Base-by-base conservation (phyloP, 2,113 vertebrate genomes). In the Tinamus guttatus region DNA sequence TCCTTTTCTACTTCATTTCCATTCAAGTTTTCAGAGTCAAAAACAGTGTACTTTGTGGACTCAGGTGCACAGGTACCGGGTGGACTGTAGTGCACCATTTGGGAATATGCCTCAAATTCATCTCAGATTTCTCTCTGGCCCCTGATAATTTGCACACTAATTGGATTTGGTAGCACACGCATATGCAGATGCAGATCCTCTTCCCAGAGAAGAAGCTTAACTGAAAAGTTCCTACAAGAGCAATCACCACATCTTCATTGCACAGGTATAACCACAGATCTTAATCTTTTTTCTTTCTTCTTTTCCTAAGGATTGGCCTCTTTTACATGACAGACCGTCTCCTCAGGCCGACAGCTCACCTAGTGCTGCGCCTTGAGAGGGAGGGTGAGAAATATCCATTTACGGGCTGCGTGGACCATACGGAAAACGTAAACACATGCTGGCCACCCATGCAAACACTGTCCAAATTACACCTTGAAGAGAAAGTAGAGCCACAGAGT, bases 401-500 rank as follows among this genome's bases (percentile, higher is more conserved):
- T 83, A 70, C 64, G 9, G 64, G 36, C 28, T 34, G 22, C n/a
- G 30, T 52, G 34, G 77, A 77, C 62, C 52, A 27, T 24, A 40
- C 2, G 58, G 70, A 90, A 86, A 52, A 52, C 8, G 60, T 45
- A 0, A 58, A 58, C 78, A 54, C 40, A 62, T 21, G 70, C 36
- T 84, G 67, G 77, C 70, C 77, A 89, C 85, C 77, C 74, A 49
- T 49, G 47, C 63, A 86, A 87, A 4, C 3, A 90, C 83, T 51
- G 65, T 58, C 92, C 74, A 96, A 95, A 95, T 96, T 96, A 92
- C 85, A 95, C 83, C 90, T 94, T 96, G 80, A 94, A 85, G 94
- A 90, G 96, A 97, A 97, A 97, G 96, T 96, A 94, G 85, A 96
- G 77, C 90, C 92, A 94, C 52, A 40, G 41, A 88, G 60, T 88